A percentile compares a stretch with the other conserved stretches of the same genome.
These are phyloP conservation scores for Drosophila acutilabella DNA, from an alignment of 2,888 invertebrate genomes.

Conservation along the genomic window DNA sequence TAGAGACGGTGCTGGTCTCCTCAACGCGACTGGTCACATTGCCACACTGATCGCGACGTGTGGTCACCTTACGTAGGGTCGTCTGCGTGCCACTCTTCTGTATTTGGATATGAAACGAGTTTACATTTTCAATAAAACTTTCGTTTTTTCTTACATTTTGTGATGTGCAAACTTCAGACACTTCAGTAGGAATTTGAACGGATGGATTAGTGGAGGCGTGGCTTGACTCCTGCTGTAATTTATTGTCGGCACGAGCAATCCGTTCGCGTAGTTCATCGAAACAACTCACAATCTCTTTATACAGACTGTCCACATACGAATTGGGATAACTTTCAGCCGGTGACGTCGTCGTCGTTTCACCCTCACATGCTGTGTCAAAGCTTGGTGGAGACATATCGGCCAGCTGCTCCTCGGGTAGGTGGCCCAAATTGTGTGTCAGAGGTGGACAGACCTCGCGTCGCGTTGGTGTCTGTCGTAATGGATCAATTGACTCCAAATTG, in stretches of 20 bases:
- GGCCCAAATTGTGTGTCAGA: slow-evolving; percentile 33
- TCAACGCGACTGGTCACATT: slow-evolving; percentile 47
- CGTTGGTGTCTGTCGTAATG: slow-evolving; percentile 18
- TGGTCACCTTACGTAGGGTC: slow-evolving; percentile 35
- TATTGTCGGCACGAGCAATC: slow-evolving; percentile 9
- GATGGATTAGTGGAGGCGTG: not conserved
- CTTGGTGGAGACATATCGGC: slow-evolving; percentile 44
- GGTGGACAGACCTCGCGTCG: slow-evolving; percentile 15
- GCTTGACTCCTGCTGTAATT: not conserved
- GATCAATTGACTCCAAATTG: slow-evolving; percentile 27
- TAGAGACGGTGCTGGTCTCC: slow-evolving; percentile 45
- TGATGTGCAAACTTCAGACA: not conserved
- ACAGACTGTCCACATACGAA: slow-evolving; percentile 31
- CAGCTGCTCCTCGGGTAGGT: slow-evolving; percentile 47
- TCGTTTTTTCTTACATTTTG: slow-evolving; percentile 15
- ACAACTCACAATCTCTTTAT: slow-evolving; percentile 36
- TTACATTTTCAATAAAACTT: not conserved
- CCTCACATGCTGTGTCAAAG: slow-evolving; percentile 13
- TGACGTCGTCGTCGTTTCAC: not conserved
- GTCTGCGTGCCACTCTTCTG: slow-evolving; percentile 25
- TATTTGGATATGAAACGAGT: not conserved
- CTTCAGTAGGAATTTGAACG: not conserved
- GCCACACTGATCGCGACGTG: slow-evolving; percentile 47
- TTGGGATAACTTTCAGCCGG: slow-evolving; percentile 10
- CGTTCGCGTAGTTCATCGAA: slow-evolving; percentile 30